These are phyloP conservation scores for Hyposoter dolosus DNA, from an alignment of 2,888 invertebrate species.

Conservation along the genomic window DNA sequence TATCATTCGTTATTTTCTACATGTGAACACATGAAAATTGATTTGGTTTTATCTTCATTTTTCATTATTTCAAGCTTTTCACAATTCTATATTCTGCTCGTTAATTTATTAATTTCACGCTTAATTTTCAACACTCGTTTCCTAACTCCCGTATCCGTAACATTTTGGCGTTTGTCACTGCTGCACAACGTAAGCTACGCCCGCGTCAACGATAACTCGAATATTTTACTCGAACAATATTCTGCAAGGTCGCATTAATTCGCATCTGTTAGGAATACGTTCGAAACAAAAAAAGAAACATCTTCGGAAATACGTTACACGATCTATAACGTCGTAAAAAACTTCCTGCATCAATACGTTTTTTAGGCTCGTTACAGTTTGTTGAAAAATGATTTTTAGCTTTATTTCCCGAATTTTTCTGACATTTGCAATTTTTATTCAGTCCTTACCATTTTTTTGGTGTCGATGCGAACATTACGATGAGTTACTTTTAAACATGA, in stretches of 20 bases:
- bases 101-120: neutral
- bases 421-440: neutral
- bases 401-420: neutral
- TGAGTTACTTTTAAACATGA: neutral
- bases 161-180: neutral
- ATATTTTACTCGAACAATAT: neutral
- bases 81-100: neutral
- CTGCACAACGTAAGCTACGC: neutral
- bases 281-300: slow-evolving; percentile 1
- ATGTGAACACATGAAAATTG: neutral
- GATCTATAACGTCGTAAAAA: neutral
- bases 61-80: neutral
- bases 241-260: slow-evolving; percentile 31
- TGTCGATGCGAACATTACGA: neutral
- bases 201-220: neutral
- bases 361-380: neutral
- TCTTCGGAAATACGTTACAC: neutral
- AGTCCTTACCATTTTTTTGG: neutral
- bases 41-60: neutral
- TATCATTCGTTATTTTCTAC: neutral
- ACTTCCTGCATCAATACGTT: neutral
- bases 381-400: neutral
- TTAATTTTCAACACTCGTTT: neutral
- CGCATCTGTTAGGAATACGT: neutral
- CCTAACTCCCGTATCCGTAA: neutral